A percentile compares a stretch with the other conserved stretches of the same genome.
Conservation (phyloP, 2,888 invertebrate genomes). For the Sminthurinus aureus region DNA sequence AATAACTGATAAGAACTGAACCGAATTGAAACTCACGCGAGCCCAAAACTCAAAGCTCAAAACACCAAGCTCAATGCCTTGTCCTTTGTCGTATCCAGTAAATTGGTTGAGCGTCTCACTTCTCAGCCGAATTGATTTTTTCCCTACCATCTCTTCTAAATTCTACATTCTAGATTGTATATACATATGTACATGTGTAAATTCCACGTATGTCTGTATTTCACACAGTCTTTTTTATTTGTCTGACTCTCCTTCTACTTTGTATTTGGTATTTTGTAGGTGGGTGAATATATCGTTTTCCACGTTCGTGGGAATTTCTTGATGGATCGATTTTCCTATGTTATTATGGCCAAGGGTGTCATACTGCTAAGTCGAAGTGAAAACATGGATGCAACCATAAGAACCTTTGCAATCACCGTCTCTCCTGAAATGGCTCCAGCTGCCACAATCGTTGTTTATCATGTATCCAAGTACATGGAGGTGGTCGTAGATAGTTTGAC, state of each 20-base stretch:
- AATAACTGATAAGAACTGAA: not conserved
- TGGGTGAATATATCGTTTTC: slow-evolving; percentile 93
- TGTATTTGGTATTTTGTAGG: slow-evolving; percentile 65
- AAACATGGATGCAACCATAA: slow-evolving; percentile 78
- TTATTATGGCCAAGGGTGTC: slow-evolving; percentile 92
- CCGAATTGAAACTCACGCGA: no score
- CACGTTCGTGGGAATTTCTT: slow-evolving; percentile 92
- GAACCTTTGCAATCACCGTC: slow-evolving; percentile 81
- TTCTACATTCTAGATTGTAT: no score
- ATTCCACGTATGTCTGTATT: not conserved
- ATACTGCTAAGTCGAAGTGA: slow-evolving; percentile 86
- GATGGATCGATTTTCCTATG: slow-evolving; percentile 87
- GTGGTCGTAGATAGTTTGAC: slow-evolving; percentile 92
- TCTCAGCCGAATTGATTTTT: slow-evolving; percentile 8
- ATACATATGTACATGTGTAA: no score
- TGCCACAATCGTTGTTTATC: slow-evolving; percentile 88
- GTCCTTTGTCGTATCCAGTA: no score
- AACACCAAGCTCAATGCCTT: no score
- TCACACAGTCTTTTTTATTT: not conserved
- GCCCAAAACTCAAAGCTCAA: no score
- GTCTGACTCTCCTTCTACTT: not conserved
- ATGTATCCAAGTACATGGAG: slow-evolving; percentile 79
- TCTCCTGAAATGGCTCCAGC: slow-evolving; percentile 93
- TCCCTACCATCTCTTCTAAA: not conserved
- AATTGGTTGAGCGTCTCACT: not conserved